These are phyloP conservation scores for Psettodes erumei DNA, from an alignment of 2,113 vertebrate species.

Conservation along the genomic window DNA sequence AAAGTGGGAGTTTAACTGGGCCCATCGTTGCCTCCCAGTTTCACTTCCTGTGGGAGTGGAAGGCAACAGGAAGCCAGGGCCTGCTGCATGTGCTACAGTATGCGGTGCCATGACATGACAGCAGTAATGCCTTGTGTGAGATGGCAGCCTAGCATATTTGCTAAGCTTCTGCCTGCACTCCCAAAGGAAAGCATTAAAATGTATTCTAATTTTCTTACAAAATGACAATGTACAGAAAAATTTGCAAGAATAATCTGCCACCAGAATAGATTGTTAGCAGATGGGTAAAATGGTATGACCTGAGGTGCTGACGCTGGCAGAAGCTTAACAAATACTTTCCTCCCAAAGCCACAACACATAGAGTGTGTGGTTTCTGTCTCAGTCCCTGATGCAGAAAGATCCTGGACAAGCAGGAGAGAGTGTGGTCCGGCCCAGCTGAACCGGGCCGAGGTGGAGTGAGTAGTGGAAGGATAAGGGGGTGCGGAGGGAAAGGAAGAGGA, in stretches of 20 bases:
- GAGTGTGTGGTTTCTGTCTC: conserved; percentile 79
- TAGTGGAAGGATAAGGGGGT: conserved; percentile 67
- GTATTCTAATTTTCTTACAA: background rate
- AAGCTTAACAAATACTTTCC: conserved; percentile 83
- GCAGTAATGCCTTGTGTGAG: conserved; percentile 79
- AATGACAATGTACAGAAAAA: background rate
- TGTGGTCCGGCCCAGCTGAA: conserved; percentile 71
- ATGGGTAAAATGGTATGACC: conserved; percentile 16
- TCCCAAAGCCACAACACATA: conserved; percentile 78
- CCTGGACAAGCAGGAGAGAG: conserved; percentile 83
- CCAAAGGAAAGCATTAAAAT: conserved; percentile 31
- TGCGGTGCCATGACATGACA: conserved; percentile 78
- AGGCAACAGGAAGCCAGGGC: conserved; percentile 76
- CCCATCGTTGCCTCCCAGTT: conserved; percentile 74
- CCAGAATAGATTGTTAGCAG: conserved; percentile 48
- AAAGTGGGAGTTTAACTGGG: conserved; percentile 60
- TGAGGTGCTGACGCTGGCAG: conserved; percentile 65
- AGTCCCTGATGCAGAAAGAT: conserved; percentile 81
- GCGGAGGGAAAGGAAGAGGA: conserved; percentile 31
- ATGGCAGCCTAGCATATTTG: conserved; percentile 81
- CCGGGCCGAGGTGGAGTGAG: conserved; percentile 73
- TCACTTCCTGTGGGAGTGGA: conserved; percentile 71
- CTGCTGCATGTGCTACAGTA: conserved; percentile 65
- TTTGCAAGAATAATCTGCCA: conserved; percentile 32
- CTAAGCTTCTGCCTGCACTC: conserved; percentile 81